These are phyloP conservation scores for Rallus limicola DNA, from an alignment of 2,113 vertebrate species.

Conservation along the genomic window DNA sequence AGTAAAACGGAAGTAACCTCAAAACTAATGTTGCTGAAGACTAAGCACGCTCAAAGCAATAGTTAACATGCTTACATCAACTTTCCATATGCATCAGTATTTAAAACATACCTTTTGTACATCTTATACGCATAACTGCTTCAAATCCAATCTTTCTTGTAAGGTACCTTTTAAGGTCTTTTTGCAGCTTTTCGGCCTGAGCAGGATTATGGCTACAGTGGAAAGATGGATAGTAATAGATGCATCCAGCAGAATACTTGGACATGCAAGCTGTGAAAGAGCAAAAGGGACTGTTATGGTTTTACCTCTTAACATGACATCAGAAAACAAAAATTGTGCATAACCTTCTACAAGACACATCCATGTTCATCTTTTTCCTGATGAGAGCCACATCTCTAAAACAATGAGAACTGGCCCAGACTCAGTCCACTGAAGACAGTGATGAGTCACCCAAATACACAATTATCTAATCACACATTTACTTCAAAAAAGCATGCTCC, in stretches of 20 bases:
- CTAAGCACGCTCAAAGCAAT: neutral
- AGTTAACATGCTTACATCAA: neutral
- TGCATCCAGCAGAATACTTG: conserved; percentile 92
- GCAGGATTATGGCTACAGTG: conserved; percentile 87
- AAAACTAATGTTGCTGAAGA: neutral
- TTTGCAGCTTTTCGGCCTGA: conserved; percentile 91
- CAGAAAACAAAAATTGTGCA: neutral
- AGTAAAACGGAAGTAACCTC: neutral
- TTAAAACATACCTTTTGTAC: conserved; percentile 89
- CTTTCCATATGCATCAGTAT: accelerated
- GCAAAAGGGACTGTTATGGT: neutral
- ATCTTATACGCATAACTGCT: conserved; percentile 98
- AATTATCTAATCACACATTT: neutral
- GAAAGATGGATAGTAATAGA: conserved; percentile 96
- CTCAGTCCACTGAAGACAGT: neutral
- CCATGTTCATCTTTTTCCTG: neutral
- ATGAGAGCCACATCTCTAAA: neutral
- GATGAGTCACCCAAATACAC: neutral
- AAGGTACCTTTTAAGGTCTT: conserved; percentile 93
- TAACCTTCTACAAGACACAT: neutral
- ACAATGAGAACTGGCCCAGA: neutral
- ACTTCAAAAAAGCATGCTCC: neutral
- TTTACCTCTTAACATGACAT: neutral
- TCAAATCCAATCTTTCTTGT: conserved; percentile 97
- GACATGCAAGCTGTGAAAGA: conserved; percentile 87